Percentiles rank a stretch among this genome's conserved stretches.
These are phyloP conservation scores for Erebia aethiops DNA, from an alignment of 2,888 invertebrate genomes.

Conservation along the genomic window DNA sequence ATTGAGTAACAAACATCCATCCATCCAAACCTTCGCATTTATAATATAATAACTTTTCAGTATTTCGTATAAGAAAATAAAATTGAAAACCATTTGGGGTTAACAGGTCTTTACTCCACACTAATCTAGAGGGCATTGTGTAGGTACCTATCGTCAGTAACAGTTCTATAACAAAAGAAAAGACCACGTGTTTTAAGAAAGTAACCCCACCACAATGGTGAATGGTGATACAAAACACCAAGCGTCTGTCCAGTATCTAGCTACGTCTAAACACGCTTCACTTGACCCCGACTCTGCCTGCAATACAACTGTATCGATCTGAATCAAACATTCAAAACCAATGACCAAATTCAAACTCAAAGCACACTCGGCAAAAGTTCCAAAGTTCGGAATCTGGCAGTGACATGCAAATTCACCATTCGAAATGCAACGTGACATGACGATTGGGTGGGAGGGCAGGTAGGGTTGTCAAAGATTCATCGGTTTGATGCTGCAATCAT, in stretches of 20 bases:
- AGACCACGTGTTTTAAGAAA: constrained; percentile 13
- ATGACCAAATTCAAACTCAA: constrained; percentile 29
- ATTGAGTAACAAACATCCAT: too few relatives aligned
- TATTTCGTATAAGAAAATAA: too few relatives aligned
- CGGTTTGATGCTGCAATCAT: background rate
- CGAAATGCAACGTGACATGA: constrained; percentile 76
- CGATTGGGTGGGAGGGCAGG: constrained; percentile 61
- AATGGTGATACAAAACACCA: constrained; percentile 4
- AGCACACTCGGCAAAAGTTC: constrained; percentile 33
- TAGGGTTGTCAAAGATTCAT: constrained; percentile 11
- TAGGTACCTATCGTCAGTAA: too few relatives aligned
- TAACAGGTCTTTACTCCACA: too few relatives aligned
- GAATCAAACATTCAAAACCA: constrained; percentile 12
- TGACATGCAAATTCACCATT: constrained; percentile 74
- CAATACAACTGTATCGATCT: constrained; percentile 23
- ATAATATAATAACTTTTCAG: too few relatives aligned
- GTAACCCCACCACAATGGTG: constrained; percentile 11
- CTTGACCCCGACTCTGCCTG: constrained; percentile 16
- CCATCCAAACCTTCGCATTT: too few relatives aligned
- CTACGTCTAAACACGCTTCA: background rate
- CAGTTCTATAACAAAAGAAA: background rate
- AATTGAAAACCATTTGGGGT: too few relatives aligned
- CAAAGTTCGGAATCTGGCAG: constrained; percentile 38
- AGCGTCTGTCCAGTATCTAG: background rate
- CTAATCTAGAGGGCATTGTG: too few relatives aligned